Percentiles rank a stretch among this genome's conserved stretches.
These are phyloP conservation scores for Dreissena rostriformis DNA, from an alignment of 1,140 invertebrate species.

Conservation along the genomic window DNA sequence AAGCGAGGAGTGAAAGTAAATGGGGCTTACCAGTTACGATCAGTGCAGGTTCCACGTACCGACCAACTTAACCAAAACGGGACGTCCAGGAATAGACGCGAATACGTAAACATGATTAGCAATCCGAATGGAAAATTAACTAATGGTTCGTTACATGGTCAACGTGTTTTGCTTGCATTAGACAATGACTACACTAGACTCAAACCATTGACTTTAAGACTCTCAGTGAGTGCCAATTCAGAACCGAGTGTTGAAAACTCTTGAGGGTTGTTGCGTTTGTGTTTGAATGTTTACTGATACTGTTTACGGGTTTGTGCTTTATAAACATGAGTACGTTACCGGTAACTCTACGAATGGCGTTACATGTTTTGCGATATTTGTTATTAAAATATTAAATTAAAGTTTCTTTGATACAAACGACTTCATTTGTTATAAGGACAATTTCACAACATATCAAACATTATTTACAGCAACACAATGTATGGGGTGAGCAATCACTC, in stretches of 20 bases:
- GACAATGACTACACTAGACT: conserved; percentile 42
- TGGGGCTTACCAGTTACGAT: conserved; percentile 35
- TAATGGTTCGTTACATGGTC: conserved; percentile 15
- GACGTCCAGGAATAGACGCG: neutral
- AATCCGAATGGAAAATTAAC: conserved; percentile 10
- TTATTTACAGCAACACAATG: too few relatives aligned
- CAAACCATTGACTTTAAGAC: conserved; percentile 6
- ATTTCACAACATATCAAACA: too few relatives aligned
- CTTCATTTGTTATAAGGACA: too few relatives aligned
- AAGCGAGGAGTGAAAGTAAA: conserved; percentile 45
- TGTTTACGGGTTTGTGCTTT: too few relatives aligned
- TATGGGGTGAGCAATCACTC: too few relatives aligned
- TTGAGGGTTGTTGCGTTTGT: neutral
- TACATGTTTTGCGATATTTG: too few relatives aligned
- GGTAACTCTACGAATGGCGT: too few relatives aligned
- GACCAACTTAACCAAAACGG: conserved; percentile 18
- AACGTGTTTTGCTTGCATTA: conserved; percentile 31
- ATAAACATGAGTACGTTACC: too few relatives aligned
- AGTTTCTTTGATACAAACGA: too few relatives aligned
- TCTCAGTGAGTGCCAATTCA: conserved; percentile 36
- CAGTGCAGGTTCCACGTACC: neutral
- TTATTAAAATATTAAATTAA: too few relatives aligned
- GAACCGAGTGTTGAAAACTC: conserved; percentile 25
- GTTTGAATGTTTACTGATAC: too few relatives aligned
- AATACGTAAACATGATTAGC: conserved; percentile 30